Percentiles rank a stretch among this genome's conserved stretches.
phyloP scores from a whole-genome alignment of 2,888 invertebrate species.

The Ditula angustiorana region DNA sequence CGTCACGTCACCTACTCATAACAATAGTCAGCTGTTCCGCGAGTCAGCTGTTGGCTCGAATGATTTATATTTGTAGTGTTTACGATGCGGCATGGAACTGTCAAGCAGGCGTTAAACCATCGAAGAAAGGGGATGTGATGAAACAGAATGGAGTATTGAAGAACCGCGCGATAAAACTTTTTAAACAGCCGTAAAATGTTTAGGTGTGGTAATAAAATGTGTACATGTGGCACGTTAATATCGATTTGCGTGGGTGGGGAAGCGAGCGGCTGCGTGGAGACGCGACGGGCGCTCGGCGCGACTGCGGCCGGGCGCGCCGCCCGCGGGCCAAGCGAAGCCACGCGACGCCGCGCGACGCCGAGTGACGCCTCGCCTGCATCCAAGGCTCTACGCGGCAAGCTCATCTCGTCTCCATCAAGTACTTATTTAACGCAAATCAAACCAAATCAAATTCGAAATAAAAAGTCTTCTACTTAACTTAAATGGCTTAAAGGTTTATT shows the following conservation, averaged over 20 bases:
- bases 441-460: neutral
- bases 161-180: slow-evolving; percentile 54
- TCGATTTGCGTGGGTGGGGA: slow-evolving; percentile 64
- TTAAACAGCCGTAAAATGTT: slow-evolving; percentile 59
- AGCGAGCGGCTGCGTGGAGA: slow-evolving; percentile 63
- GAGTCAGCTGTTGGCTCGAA: slow-evolving; percentile 37
- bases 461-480: neutral
- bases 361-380: neutral
- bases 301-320: slow-evolving; percentile 63
- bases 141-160: slow-evolving; percentile 46
- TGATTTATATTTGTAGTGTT: slow-evolving; percentile 51
- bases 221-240: slow-evolving; percentile 61
- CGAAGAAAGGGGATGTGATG: slow-evolving; percentile 38
- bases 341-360: neutral
- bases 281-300: slow-evolving; percentile 70
- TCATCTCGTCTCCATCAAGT: neutral
- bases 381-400: neutral
- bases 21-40: slow-evolving; percentile 58
- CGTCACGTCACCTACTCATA: slow-evolving; percentile 26
- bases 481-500: neutral
- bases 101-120: slow-evolving; percentile 45
- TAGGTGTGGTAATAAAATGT: slow-evolving; percentile 56
- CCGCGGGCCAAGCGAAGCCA: neutral
- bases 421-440: neutral
- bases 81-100: slow-evolving; percentile 51